A percentile compares a stretch with the other conserved stretches of the same genome.
These are phyloP conservation scores for Xiphophorus birchmanni DNA, from an alignment of 2,797 vertebrate genomes.

Conservation along the genomic window DNA sequence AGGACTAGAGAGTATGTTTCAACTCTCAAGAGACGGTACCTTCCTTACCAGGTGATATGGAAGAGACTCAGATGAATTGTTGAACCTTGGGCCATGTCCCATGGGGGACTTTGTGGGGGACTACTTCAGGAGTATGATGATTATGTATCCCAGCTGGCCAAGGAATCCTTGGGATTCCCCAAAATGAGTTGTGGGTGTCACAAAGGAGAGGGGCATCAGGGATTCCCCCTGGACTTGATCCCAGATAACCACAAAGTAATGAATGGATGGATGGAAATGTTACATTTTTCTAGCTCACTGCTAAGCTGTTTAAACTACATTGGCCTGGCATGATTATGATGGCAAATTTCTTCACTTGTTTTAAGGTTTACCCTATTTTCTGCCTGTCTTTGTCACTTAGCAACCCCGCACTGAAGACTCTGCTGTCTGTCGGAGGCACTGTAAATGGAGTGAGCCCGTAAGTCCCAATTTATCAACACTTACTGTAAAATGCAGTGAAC, in stretches of 20 bases:
- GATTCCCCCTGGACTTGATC: too few relatives aligned
- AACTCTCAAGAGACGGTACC: too few relatives aligned
- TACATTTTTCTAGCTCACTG: neutral
- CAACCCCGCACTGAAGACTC: constrained; percentile 81
- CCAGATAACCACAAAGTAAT: neutral
- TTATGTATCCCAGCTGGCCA: too few relatives aligned
- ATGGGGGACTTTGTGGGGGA: too few relatives aligned
- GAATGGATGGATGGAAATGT: neutral
- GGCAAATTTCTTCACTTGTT: neutral
- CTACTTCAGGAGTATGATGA: too few relatives aligned
- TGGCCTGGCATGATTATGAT: neutral
- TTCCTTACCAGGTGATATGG: too few relatives aligned
- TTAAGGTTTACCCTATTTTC: neutral
- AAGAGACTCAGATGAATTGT: too few relatives aligned
- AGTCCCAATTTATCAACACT: constrained; percentile 39
- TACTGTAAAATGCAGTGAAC: neutral
- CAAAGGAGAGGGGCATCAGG: too few relatives aligned
- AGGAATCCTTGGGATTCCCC: too few relatives aligned
- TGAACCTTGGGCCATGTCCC: too few relatives aligned
- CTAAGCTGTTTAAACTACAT: neutral
- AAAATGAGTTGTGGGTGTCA: too few relatives aligned
- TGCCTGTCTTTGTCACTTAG: constrained; percentile 60
- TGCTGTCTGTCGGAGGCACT: constrained; percentile 84
- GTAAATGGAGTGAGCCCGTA: constrained; percentile 82
- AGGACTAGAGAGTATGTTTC: too few relatives aligned